Evolutionary conservation across 2,797 vertebrate species (phyloP).

Genomic region (Neosalanx taihuensis): DNA sequence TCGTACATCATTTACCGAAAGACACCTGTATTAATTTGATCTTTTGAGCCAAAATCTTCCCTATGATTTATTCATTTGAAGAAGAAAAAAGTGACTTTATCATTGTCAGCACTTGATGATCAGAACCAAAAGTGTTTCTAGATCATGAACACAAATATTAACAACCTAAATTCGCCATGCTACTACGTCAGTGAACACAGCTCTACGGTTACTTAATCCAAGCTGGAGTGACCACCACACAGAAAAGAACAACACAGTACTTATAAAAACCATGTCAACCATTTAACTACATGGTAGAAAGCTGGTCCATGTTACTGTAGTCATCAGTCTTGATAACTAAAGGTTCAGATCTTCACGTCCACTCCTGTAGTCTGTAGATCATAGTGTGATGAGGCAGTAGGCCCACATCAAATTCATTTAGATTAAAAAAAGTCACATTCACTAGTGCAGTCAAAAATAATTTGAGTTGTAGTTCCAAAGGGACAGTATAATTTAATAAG

Average conservation of each 20-base stretch:
- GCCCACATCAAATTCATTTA: neutral
- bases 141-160: slow-evolving; percentile 2
- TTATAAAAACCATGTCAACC: neutral
- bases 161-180: neutral
- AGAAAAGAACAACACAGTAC: neutral
- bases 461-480: neutral
- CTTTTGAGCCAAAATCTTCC: neutral
- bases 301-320: neutral
- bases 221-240: neutral
- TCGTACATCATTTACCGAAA: neutral
- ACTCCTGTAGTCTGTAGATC: neutral
- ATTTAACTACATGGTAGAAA: neutral
- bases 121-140: neutral
- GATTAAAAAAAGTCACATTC: slow-evolving; percentile 1
- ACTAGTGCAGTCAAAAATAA: neutral
- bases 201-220: neutral
- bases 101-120: too few species aligned
- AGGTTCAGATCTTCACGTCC: neutral
- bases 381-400: neutral
- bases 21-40: neutral
- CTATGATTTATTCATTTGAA: neutral
- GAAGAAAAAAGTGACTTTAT: too few species aligned
- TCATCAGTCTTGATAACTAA: neutral
- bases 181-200: slow-evolving; percentile 1
- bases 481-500: neutral